These are phyloP conservation scores for Pectinophora gossypiella DNA, from an alignment of 1,140 invertebrate genomes.

Conservation along the genomic window DNA sequence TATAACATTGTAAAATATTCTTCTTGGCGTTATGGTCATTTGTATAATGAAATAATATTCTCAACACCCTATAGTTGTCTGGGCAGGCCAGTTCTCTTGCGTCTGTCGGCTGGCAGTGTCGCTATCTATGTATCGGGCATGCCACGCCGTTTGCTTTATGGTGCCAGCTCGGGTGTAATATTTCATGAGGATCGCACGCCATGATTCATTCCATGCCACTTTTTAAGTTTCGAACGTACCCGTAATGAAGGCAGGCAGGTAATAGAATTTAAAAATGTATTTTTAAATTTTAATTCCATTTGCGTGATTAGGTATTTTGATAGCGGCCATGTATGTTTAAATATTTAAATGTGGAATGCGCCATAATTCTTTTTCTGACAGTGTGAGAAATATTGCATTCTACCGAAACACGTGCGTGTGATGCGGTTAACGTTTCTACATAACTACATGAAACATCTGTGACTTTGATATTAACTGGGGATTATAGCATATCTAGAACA, in stretches of 20 bases:
- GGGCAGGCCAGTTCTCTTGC: constrained; percentile 59
- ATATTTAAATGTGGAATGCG: background rate
- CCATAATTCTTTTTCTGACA: too few relatives aligned
- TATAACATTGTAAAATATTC: too few relatives aligned
- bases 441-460: too few relatives aligned
- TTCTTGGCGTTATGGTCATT: too few relatives aligned
- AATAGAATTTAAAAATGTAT: constrained; percentile 51
- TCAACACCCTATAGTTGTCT: constrained; percentile 44
- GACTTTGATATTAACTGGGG: too few relatives aligned
- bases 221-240: constrained; percentile 63
- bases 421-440: too few relatives aligned
- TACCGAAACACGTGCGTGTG: too few relatives aligned
- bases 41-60: background rate
- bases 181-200: constrained; percentile 71
- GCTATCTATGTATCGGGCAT: constrained; percentile 72
- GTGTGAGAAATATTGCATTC: too few relatives aligned
- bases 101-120: constrained; percentile 64
- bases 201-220: constrained; percentile 68
- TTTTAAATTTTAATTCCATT: constrained; percentile 12
- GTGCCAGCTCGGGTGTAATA: constrained; percentile 71
- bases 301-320: background rate
- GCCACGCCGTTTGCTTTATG: constrained; percentile 73
- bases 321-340: background rate
- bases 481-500: too few relatives aligned
- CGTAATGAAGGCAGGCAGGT: constrained; percentile 64